A percentile compares a stretch with the other conserved stretches of the same genome.
phyloP scores from a whole-genome alignment of 2,797 vertebrate species.

The Austrolebias charrua region DNA sequence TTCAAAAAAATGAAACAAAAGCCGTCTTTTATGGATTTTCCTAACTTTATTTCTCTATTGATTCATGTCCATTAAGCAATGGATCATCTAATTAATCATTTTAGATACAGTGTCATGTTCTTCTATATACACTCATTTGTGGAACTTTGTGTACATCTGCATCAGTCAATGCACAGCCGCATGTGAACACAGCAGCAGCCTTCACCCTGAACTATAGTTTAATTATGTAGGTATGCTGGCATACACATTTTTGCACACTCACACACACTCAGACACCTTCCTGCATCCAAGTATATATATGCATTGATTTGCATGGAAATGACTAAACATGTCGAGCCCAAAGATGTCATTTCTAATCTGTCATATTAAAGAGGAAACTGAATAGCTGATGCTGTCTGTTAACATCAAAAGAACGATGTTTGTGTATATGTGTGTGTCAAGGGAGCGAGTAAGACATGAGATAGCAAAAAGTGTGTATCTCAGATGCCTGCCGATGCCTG shows the following conservation, averaged over 20 bases:
- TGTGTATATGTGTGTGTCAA: conserved; percentile 38
- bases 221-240: conserved; percentile 59
- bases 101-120: conserved; percentile 1
- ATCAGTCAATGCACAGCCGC: conserved; percentile 17
- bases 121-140: conserved; percentile 6
- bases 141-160: conserved; percentile 3
- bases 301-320: conserved; percentile 79
- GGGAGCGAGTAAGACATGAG: conserved; percentile 63
- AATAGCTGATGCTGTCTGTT: conserved; percentile 77
- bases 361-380: conserved; percentile 74
- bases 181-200: conserved; percentile 23
- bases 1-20: conserved; percentile 1
- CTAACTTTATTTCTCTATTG: conserved; percentile 23
- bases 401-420: conserved; percentile 63
- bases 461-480: conserved; percentile 54
- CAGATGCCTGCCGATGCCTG: conserved; percentile 68
- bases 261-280: conserved; percentile 9
- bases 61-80: conserved; percentile 15
- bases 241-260: conserved; percentile 11
- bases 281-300: conserved; percentile 56
- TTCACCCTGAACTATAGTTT: conserved; percentile 46
- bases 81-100: conserved; percentile 9
- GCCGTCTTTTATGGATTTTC: conserved; percentile 14
- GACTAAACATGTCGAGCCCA: conserved; percentile 73
- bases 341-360: conserved; percentile 82